Evolutionary conservation across 2,113 vertebrate species (phyloP), one percentile per base, ranked within the genome.

Genomic region (Aldabrachelys gigantea): DNA sequence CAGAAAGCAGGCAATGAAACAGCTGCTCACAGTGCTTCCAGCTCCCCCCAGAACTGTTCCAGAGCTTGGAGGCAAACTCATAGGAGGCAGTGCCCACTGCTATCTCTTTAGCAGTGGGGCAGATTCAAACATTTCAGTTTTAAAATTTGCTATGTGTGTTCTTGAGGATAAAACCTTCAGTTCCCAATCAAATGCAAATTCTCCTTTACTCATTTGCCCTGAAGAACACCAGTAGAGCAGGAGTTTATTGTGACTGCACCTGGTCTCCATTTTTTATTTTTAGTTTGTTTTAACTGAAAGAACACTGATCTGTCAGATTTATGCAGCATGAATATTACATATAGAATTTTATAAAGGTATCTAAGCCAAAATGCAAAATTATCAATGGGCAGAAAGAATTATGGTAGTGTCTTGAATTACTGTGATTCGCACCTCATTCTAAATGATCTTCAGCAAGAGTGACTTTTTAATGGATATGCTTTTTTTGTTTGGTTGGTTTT

Each of bases 401-500:
- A 13, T 62, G 29, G 29, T 12, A 62, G 29, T 12, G 5, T 62
- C 27, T 62, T 62, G 29, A 29, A 13, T 62, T 31, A 62, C 59
- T 14, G 29, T 11, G 52, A 50, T 50, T 50, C 14, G 12, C 13
- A 13, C 13, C 13, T 13, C 2, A 10, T 41, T 38, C 4, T 1
- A 6, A 4, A 50, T 57, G 3, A 5, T 59, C 91, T 94, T 94
- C 54, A 91, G 31, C 88, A 87, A 88, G 57, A 78, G 2, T 0
- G 49, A 21, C 53, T n/a, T 88, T 80, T 4, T 10, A 87, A 76
- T 53, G 7, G 4, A 12, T 85, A 2, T 47, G 1, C 0, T 5
- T 53, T 72, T 65, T 91, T 96, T 50, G 22, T 94, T 91, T 91
- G 59, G 53, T 35, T 44, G 12, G 76, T 88, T 86, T 87, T 5